These are phyloP conservation scores for Formicarius rufipectus DNA, from an alignment of 2,113 vertebrate genomes.

Conservation along the genomic window DNA sequence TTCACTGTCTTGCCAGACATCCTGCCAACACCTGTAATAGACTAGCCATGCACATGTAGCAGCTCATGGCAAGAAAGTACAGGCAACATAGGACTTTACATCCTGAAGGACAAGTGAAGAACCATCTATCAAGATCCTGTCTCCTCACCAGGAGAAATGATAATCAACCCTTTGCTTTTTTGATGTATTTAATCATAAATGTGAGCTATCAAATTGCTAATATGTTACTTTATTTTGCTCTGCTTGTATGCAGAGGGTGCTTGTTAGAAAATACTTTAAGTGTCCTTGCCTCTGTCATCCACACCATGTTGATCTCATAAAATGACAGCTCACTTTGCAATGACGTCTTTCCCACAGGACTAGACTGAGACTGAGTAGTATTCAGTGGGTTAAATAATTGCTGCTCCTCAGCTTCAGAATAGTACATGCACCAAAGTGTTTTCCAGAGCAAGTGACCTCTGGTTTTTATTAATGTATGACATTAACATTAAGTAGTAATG, in stretches of 20 bases:
- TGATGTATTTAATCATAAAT: background rate
- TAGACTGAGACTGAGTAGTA: background rate
- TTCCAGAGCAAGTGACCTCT: background rate
- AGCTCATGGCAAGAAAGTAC: background rate
- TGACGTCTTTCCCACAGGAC: background rate
- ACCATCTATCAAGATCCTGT: background rate
- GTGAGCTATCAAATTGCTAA: background rate
- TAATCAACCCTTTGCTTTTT: background rate
- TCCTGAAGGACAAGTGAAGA: background rate
- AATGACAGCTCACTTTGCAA: background rate
- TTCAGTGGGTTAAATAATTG: background rate
- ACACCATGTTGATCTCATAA: background rate
- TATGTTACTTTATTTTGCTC: background rate
- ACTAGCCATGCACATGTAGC: background rate
- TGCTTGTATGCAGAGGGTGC: background rate
- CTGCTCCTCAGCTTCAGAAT: background rate
- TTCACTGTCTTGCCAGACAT: background rate
- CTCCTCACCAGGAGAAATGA: background rate
- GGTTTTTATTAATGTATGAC: background rate
- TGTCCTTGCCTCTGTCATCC: background rate
- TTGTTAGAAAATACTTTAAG: accelerated
- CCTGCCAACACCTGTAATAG: background rate
- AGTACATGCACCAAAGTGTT: background rate
- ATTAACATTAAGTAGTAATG: background rate
- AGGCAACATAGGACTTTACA: background rate